Evolutionary conservation across 2,797 vertebrate genomes (phyloP).

Genomic region (Falco novaeseelandiae): DNA sequence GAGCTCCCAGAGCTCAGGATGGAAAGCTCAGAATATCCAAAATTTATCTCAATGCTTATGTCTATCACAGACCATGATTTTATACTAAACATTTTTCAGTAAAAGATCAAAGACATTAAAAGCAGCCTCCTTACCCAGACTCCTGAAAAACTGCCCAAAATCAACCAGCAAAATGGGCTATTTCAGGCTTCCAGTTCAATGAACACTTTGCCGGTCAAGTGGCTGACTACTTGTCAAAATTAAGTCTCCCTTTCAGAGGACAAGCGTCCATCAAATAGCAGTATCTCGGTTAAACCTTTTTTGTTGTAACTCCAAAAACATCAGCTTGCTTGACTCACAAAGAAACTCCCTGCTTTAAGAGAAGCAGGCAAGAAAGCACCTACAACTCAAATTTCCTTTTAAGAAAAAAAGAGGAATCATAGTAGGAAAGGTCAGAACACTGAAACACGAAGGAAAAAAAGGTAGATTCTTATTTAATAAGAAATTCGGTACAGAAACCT

Average conservation of each 20-base stretch:
- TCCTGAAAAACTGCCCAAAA: neutral
- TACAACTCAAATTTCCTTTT: neutral
- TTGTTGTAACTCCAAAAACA: neutral
- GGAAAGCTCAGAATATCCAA: neutral
- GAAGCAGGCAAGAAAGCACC: neutral
- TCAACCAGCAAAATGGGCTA: neutral
- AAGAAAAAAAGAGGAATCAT: neutral
- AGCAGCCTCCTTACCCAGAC: neutral
- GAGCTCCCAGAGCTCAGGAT: neutral
- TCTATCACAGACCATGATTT: neutral
- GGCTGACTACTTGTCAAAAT: neutral
- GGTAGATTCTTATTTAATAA: neutral
- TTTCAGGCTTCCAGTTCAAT: neutral
- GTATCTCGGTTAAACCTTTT: neutral
- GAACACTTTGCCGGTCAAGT: neutral
- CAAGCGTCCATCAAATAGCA: neutral
- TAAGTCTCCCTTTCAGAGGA: neutral
- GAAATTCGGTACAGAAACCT: neutral
- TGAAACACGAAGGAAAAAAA: fast-evolving
- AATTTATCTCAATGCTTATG: neutral
- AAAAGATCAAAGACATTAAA: neutral
- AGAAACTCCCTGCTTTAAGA: neutral
- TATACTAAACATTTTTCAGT: neutral
- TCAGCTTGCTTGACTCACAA: neutral
- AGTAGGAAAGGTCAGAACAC: neutral